Conservation (phyloP, 1,140 invertebrate genomes). For the Microvelia longipes region DNA sequence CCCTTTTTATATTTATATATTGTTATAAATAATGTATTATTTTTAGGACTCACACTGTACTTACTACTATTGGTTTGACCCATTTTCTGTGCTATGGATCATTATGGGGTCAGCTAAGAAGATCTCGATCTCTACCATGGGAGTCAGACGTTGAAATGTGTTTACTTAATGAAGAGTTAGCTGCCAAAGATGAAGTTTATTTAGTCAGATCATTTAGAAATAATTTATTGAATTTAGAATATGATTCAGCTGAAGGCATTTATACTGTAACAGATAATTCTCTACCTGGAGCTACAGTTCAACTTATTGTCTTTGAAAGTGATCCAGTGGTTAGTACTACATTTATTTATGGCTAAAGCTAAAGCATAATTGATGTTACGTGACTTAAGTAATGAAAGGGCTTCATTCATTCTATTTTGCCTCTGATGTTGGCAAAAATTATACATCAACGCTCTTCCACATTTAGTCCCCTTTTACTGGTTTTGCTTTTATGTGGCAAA, state of each 20-base stretch:
- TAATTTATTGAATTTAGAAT: conserved; percentile 27
- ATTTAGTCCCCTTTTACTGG: no score
- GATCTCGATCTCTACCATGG: conserved; percentile 33
- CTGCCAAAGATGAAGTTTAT: conserved; percentile 30
- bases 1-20: no score
- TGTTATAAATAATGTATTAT: no score
- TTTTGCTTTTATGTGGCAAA: no score
- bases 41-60: conserved; percentile 21
- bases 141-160: conserved; percentile 34
- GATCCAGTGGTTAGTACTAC: conserved; percentile 22
- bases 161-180: conserved; percentile 31
- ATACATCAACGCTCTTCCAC: no score
- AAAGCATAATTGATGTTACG: no score
- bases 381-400: no score
- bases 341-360: neutral
- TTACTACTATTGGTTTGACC: conserved; percentile 27
- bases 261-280: conserved; percentile 26
- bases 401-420: no score
- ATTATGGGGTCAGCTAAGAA: conserved; percentile 36
- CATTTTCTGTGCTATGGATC: conserved; percentile 38
- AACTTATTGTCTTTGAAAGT: conserved; percentile 32
- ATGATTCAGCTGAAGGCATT: conserved; percentile 31
- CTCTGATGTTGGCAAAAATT: no score
- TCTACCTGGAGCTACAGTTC: conserved; percentile 20
- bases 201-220: conserved; percentile 29